phyloP scores from a whole-genome alignment of 2,888 invertebrate genomes.

The Ectemnius lituratus region DNA sequence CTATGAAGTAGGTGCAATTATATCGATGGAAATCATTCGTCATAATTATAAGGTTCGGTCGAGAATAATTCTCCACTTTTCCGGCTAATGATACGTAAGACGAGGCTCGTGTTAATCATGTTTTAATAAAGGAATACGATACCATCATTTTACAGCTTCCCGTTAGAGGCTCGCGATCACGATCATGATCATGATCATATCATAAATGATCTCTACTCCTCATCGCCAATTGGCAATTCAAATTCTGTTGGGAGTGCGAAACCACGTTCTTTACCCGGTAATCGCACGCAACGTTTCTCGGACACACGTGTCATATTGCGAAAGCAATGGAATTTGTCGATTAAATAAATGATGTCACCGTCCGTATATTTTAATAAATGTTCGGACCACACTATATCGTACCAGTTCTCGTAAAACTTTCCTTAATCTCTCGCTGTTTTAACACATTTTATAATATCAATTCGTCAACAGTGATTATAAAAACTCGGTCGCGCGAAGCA shows the following conservation, averaged over 20 bases:
- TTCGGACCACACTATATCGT: not conserved
- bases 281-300: constrained; percentile 30
- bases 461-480: not conserved
- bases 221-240: constrained; percentile 25
- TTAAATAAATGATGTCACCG: constrained; percentile 32
- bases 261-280: not conserved
- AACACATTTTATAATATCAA: not conserved
- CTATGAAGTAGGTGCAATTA: not conserved
- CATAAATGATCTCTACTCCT: not conserved
- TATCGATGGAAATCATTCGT: no score
- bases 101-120: not conserved
- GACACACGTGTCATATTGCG: constrained; percentile 9
- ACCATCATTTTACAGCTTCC: constrained; percentile 2
- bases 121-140: not conserved
- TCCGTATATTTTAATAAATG: constrained; percentile 4
- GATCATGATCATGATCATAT: not conserved
- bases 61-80: not conserved
- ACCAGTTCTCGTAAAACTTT: constrained; percentile 6
- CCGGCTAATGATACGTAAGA: not conserved
- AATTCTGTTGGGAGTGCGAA: constrained; percentile 19
- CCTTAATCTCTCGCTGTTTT: not conserved
- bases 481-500: not conserved
- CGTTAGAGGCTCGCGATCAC: not conserved
- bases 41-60: not conserved
- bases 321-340: constrained; percentile 25